A percentile compares a stretch with the other conserved stretches of the same genome.
Evolutionary conservation across 2,888 invertebrate genomes (phyloP).

Genomic region (Leucoma salicis): DNA sequence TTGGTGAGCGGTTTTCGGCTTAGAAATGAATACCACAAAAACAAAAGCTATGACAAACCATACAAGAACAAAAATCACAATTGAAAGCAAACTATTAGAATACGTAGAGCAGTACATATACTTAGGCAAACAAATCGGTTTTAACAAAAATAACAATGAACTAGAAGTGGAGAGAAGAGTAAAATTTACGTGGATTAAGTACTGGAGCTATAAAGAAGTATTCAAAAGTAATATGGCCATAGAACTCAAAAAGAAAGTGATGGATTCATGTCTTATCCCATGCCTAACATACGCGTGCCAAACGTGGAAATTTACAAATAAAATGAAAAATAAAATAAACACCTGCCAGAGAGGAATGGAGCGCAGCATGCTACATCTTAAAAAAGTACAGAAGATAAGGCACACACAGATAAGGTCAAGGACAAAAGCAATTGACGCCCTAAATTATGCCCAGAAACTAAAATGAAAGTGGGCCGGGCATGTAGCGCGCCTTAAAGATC

Average conservation of each 20-base stretch:
- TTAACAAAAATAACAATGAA: neutral
- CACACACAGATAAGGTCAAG: conserved; percentile 1
- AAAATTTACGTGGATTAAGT: neutral
- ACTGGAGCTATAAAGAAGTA: conserved; percentile 7
- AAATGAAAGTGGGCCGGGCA: conserved; percentile 2
- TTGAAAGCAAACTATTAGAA: no score
- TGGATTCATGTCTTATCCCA: conserved; percentile 1
- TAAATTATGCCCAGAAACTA: neutral
- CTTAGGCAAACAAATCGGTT: neutral
- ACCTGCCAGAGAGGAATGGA: no score
- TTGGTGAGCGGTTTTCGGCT: neutral
- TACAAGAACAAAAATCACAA: no score
- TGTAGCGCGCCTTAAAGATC: neutral
- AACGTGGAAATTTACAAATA: conserved; percentile 1
- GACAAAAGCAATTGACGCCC: conserved; percentile 2
- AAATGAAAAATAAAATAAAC: neutral
- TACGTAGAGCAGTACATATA: neutral
- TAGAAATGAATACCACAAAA: no score
- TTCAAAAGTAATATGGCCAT: conserved; percentile 12
- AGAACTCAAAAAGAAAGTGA: conserved; percentile 9
- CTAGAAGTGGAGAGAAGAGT: no score
- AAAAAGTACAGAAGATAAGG: neutral
- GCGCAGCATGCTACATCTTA: conserved; percentile 2
- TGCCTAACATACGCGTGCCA: conserved; percentile 4
- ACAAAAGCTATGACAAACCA: no score